These are phyloP conservation scores for Drosophila emarginata DNA, from an alignment of 2,888 invertebrate species.

Conservation along the genomic window DNA sequence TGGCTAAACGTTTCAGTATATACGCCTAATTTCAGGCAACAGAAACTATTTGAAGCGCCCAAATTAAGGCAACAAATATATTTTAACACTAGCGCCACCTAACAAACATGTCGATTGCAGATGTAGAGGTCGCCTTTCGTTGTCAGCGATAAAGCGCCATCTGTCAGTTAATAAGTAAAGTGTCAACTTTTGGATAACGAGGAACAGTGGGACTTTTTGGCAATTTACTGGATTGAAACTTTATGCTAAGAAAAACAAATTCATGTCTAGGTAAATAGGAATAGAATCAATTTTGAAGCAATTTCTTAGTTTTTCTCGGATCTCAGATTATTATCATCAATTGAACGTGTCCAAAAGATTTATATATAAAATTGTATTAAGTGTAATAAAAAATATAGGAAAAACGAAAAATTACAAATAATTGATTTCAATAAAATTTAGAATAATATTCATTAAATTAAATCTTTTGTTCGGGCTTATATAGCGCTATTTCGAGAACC, in stretches of 20 bases:
- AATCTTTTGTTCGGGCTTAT: too few relatives aligned
- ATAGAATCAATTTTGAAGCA: not conserved
- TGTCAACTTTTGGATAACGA: conserved; percentile 1
- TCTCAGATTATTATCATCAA: too few relatives aligned
- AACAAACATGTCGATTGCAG: conserved; percentile 34
- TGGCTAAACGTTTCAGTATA: too few relatives aligned
- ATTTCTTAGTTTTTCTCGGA: too few relatives aligned
- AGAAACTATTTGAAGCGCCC: not conserved
- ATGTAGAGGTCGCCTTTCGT: conserved; percentile 61
- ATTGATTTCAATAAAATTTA: too few relatives aligned
- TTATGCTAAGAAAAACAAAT: not conserved
- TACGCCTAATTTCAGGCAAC: not conserved
- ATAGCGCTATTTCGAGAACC: too few relatives aligned
- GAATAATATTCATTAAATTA: too few relatives aligned
- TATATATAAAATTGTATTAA: too few relatives aligned
- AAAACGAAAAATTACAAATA: too few relatives aligned
- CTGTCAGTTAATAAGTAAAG: conserved; percentile 37
- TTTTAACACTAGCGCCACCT: not conserved
- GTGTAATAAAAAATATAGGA: too few relatives aligned
- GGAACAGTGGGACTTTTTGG: not conserved
- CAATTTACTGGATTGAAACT: not conserved
- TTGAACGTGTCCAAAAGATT: too few relatives aligned
- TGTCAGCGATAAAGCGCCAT: conserved; percentile 51
- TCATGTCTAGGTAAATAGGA: not conserved
- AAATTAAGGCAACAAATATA: not conserved